These are phyloP conservation scores for Semotilus atromaculatus DNA, from an alignment of 2,797 vertebrate genomes.

Conservation along the genomic window DNA sequence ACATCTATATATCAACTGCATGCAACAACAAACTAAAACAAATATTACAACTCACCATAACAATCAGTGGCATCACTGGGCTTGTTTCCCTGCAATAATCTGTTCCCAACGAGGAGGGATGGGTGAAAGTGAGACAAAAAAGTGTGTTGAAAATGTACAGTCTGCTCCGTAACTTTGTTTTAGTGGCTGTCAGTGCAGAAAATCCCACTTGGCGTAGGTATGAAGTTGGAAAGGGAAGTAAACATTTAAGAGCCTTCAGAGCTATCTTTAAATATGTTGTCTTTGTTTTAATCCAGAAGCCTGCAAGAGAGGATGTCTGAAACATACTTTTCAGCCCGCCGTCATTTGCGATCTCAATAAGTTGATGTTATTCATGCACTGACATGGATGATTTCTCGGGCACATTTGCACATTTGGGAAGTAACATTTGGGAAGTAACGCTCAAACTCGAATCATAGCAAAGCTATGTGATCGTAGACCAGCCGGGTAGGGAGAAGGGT, in stretches of 20 bases:
- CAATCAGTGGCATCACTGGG: not conserved
- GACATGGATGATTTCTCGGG: constrained; percentile 44
- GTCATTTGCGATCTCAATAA: not conserved
- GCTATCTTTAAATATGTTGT: not conserved
- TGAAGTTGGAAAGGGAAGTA: no score
- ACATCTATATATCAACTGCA: no score
- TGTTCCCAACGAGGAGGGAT: not conserved
- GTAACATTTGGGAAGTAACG: constrained; percentile 45
- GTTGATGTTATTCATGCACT: constrained; percentile 41
- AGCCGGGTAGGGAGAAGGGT: not conserved
- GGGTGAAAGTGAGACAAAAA: not conserved
- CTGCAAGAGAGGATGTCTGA: not conserved
- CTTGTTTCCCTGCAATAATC: not conserved
- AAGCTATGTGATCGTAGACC: not conserved
- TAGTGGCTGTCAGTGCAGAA: not conserved
- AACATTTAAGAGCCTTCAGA: not conserved
- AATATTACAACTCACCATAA: not conserved
- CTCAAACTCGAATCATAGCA: constrained; percentile 39
- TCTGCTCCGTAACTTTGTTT: not conserved
- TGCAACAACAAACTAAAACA: not conserved
- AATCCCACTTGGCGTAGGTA: no score
- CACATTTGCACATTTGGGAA: constrained; percentile 39
- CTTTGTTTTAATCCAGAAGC: not conserved
- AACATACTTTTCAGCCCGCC: not conserved
- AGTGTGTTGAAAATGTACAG: not conserved